Percentiles rank a stretch among this genome's conserved stretches.
Evolutionary conservation across 1,140 invertebrate species (phyloP).

Genomic region (Trypoxylus dichotomus): DNA sequence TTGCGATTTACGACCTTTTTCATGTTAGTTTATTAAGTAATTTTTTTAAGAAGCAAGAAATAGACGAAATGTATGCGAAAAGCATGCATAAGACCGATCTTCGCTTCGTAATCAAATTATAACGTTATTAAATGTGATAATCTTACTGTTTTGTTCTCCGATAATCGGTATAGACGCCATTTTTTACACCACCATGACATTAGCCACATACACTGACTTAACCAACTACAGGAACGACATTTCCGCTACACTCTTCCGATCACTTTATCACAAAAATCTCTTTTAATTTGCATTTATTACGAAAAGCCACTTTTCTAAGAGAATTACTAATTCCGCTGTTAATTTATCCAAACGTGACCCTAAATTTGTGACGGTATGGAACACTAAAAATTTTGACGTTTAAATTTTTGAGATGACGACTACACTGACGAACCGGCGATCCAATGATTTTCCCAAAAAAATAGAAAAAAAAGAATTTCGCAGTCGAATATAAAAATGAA

Average conservation of each 20-base stretch:
- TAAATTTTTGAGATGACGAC: conserved; percentile 6
- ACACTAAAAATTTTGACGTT: conserved; percentile 27
- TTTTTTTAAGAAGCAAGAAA: not conserved
- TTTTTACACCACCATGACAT: conserved; percentile 27
- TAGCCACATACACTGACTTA: not conserved
- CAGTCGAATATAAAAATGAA: not conserved
- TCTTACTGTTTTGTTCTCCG: conserved; percentile 12
- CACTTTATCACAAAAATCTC: not conserved
- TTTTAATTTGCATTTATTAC: not conserved
- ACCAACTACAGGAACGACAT: not conserved
- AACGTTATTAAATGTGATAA: not conserved
- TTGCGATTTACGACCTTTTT: not conserved
- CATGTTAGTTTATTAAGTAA: not conserved
- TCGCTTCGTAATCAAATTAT: not conserved
- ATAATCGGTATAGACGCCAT: conserved; percentile 16
- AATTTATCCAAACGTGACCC: too few species aligned
- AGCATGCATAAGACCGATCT: not conserved
- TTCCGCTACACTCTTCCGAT: not conserved
- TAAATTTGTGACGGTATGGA: not conserved
- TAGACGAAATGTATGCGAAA: not conserved
- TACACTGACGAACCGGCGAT: not conserved
- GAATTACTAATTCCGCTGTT: too few species aligned
- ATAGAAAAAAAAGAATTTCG: not conserved
- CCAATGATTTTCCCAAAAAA: not conserved
- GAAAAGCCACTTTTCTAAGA: not conserved